Evolutionary conservation across 2,113 vertebrate genomes (phyloP), one percentile per base, ranked within the genome.

Genomic region (Enhydra lutris): DNA sequence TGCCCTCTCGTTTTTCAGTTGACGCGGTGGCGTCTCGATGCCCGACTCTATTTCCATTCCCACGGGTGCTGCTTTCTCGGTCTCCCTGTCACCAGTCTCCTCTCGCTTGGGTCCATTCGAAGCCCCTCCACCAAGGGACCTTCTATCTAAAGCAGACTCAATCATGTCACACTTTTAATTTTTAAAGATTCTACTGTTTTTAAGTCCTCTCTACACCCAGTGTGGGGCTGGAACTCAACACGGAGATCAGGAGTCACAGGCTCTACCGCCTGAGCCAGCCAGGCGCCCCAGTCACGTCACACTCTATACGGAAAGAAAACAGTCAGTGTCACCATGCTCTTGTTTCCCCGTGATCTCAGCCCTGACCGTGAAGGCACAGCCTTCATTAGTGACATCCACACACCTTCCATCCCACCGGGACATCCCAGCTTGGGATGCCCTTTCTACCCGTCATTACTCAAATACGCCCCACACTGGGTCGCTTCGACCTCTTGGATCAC

Each of bases 391-490:
- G 21, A 17, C 21, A 0, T 4, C 69, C 23, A 0, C 4, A 10
- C 0, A 0, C 6, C 13, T 8, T 55, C 34, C 59, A 0, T 1
- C 0, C 23, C 34, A 15, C 14, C 47, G 6, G 13, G 3, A 23
- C 6, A 18, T 10, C 36, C 95, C 6, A 55, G 7, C 0, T 1
- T 3, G 6, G 7, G 11, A 15, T 10, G 31, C 29, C 11, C 18
- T 10, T 47, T 23, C 15, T 1, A 24, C 24, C 79, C 7, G 17
- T 55, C 23, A 0, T 1, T 9, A 45, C 61, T 63, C 80, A 55
- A 2, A 55, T 11, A 1, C 13, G 80, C 67, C 50, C 65, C 76
- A 26, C 6, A 5, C 55, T 9, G 7, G 23, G 9, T 26, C 18
- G 39, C 34, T n/a, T 50, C 42, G 26, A 0, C n/a, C 42, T 55